Conservation (phyloP, 2,888 invertebrate genomes). For the Cryptocephalus moraei region DNA sequence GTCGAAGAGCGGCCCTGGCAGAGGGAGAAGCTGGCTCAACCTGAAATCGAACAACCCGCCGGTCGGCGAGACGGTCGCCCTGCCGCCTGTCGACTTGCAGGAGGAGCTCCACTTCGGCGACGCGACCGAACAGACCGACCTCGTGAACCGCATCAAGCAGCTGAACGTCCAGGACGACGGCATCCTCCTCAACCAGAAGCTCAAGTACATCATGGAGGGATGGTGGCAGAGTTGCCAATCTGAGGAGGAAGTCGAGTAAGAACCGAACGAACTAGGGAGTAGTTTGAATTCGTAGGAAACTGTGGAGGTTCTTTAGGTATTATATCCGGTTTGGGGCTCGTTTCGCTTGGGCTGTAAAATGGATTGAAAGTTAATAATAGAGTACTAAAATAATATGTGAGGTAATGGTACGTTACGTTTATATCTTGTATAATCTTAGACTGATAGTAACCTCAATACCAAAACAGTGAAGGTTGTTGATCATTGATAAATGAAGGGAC, state of each 20-base stretch:
- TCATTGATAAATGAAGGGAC: too few species aligned
- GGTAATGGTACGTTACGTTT: too few species aligned
- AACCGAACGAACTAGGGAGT: too few species aligned
- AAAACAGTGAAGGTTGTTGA: neutral
- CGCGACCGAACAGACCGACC: conserved; percentile 11
- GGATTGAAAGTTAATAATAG: too few species aligned
- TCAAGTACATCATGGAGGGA: conserved; percentile 27
- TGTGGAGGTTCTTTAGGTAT: too few species aligned
- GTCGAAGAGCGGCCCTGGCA: conserved; percentile 16
- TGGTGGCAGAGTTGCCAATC: conserved; percentile 28
- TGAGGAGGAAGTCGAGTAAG: conserved; percentile 30
- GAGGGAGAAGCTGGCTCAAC: conserved; percentile 24
- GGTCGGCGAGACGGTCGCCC: conserved; percentile 1
- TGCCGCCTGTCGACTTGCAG: conserved; percentile 1
- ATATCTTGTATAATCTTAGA: too few species aligned
- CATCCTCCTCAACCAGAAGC: conserved; percentile 33
- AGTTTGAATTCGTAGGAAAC: too few species aligned
- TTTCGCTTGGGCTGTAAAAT: too few species aligned
- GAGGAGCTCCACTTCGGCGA: conserved; percentile 12
- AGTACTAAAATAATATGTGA: too few species aligned
- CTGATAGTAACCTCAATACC: neutral
- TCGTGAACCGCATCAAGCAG: conserved; percentile 26
- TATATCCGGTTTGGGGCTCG: too few species aligned
- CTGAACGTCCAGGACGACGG: conserved; percentile 33
- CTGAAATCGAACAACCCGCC: conserved; percentile 7